These are phyloP conservation scores for Arctopsyche grandis DNA, from an alignment of 1,140 invertebrate genomes.

Conservation along the genomic window DNA sequence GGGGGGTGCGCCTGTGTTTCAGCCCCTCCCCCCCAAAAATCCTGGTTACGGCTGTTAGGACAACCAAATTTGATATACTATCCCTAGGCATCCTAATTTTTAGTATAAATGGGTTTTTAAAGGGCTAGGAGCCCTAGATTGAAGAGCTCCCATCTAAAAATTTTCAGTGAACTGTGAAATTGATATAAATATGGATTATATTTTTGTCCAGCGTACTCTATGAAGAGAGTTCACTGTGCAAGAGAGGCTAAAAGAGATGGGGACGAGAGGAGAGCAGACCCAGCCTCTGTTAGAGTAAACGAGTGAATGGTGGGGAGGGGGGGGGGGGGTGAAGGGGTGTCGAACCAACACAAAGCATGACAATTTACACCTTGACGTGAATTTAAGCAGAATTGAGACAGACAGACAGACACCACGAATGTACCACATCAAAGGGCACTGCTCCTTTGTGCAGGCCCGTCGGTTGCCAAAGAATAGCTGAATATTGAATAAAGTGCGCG, in stretches of 20 bases:
- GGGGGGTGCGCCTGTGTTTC: too few relatives aligned
- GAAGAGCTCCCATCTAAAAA: too few relatives aligned
- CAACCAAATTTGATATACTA: too few relatives aligned
- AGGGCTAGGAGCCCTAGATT: too few relatives aligned
- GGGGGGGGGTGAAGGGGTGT: not conserved
- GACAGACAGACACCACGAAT: not conserved
- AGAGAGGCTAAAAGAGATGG: not conserved
- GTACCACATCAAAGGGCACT: not conserved
- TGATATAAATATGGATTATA: too few relatives aligned
- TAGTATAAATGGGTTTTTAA: too few relatives aligned
- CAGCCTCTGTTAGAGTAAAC: not conserved
- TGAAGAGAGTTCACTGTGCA: too few relatives aligned
- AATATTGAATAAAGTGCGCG: not conserved
- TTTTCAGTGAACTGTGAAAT: too few relatives aligned
- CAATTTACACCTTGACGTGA: not conserved
- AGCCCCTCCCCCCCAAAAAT: too few relatives aligned
- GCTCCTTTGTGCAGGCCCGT: not conserved
- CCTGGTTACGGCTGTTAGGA: too few relatives aligned
- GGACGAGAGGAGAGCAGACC: not conserved
- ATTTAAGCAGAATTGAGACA: not conserved
- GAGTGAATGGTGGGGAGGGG: not conserved
- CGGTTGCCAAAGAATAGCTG: not conserved
- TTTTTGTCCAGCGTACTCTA: too few relatives aligned
- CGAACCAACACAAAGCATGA: not conserved
- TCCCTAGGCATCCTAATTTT: too few relatives aligned